phyloP scores from a whole-genome alignment of 2,113 vertebrate genomes.

The Ammodytes dubius region DNA sequence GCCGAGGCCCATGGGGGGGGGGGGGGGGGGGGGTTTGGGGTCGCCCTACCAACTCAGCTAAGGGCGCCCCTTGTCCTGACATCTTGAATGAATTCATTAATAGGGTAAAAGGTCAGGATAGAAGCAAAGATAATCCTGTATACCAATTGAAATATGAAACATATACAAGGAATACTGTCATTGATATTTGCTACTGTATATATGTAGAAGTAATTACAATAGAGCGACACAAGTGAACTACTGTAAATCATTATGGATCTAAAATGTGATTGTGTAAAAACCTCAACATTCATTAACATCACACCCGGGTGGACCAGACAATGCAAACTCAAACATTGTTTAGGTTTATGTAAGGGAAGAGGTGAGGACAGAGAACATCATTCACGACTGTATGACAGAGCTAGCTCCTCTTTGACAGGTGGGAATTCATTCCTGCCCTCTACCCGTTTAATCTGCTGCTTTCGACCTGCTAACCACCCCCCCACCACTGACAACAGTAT shows the following conservation, averaged over 20 bases:
- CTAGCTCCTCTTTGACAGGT: conserved; percentile 17
- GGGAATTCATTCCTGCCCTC: conserved; percentile 4
- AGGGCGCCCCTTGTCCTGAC: too few species aligned
- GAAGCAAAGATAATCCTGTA: not conserved
- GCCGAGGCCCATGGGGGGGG: too few species aligned
- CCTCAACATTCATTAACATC: not conserved
- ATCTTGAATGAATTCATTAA: not conserved
- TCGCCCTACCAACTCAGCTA: too few species aligned
- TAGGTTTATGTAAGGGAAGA: not conserved
- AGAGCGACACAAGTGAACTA: not conserved
- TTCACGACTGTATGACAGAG: not conserved
- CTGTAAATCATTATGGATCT: not conserved
- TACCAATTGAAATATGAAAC: not conserved
- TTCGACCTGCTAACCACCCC: not conserved
- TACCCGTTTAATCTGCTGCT: conserved; percentile 11
- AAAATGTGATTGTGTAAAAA: not conserved
- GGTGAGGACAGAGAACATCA: not conserved
- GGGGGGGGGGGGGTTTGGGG: too few species aligned
- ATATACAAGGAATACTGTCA: not conserved
- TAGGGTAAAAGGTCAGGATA: not conserved
- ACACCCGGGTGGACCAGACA: conserved; percentile 3
- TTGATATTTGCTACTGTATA: not conserved
- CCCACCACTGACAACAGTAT: not conserved
- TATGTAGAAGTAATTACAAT: not conserved
- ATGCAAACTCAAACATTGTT: conserved; percentile 12